Conservation (phyloP, 1,140 invertebrate genomes). For the Drosophila busckii region DNA sequence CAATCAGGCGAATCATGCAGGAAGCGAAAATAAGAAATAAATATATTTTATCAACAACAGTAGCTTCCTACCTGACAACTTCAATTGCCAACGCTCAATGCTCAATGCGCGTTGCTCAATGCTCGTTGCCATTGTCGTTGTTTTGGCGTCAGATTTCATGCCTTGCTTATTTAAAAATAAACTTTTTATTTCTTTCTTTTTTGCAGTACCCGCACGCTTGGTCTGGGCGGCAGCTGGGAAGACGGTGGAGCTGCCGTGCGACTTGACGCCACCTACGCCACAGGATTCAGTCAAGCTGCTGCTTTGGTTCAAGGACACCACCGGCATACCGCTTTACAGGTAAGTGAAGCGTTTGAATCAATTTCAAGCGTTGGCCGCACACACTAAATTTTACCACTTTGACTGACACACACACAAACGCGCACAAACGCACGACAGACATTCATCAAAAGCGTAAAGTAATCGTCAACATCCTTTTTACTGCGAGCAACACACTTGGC, state of each 20-base stretch:
- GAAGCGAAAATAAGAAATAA: slow-evolving; percentile 77
- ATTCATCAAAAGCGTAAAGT: slow-evolving; percentile 67
- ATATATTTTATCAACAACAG: slow-evolving; percentile 53
- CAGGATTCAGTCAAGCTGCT: slow-evolving; percentile 88
- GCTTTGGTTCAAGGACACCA: slow-evolving; percentile 91
- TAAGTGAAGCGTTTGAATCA: slow-evolving; percentile 79
- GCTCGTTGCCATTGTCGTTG: not conserved
- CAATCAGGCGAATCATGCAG: slow-evolving; percentile 74
- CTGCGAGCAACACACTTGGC: slow-evolving; percentile 44
- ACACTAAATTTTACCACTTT: slow-evolving; percentile 10
- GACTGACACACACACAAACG: not conserved
- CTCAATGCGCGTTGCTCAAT: not conserved
- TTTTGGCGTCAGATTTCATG: slow-evolving; percentile 12
- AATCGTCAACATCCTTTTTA: slow-evolving; percentile 72
- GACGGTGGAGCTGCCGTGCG: slow-evolving; percentile 88
- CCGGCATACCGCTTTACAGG: slow-evolving; percentile 91
- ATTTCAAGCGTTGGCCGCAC: slow-evolving; percentile 20
- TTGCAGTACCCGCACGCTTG: slow-evolving; percentile 82
- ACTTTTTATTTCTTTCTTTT: slow-evolving; percentile 1
- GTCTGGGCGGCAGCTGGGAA: slow-evolving; percentile 87
- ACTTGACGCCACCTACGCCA: slow-evolving; percentile 85
- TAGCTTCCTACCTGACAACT: slow-evolving; percentile 33
- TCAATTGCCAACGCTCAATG: slow-evolving; percentile 6
- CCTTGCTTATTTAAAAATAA: slow-evolving; percentile 31
- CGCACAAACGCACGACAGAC: slow-evolving; percentile 13